A percentile compares a stretch with the other conserved stretches of the same genome.
Evolutionary conservation across 2,888 invertebrate genomes (phyloP).

Genomic region (Ectemnius cavifrons): DNA sequence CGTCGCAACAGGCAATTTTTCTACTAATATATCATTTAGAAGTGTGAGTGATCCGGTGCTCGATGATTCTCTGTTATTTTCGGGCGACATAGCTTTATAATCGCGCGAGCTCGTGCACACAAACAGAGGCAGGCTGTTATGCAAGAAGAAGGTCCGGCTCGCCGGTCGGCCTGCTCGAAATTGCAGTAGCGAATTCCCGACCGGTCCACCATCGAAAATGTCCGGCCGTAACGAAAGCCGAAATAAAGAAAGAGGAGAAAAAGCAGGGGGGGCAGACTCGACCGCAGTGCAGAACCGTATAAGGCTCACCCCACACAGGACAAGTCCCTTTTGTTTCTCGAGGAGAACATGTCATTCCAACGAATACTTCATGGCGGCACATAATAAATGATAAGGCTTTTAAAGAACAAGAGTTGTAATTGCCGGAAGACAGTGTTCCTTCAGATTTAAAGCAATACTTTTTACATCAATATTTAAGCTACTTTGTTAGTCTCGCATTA

Average conservation of each 20-base stretch:
- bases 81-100: background rate
- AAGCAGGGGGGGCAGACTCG: constrained; percentile 23
- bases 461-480: no score
- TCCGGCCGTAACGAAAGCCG: constrained; percentile 37
- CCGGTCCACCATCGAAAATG: constrained; percentile 43
- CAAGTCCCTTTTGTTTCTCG: background rate
- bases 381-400: no score
- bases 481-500: no score
- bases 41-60: background rate
- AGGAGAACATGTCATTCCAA: no score
- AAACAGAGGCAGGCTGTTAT: background rate
- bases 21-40: no score
- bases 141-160: constrained; percentile 2
- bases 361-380: no score
- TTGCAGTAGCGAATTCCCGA: constrained; percentile 44
- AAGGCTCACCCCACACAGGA: constrained; percentile 13
- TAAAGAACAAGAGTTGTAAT: no score
- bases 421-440: no score
- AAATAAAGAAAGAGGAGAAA: constrained; percentile 36
- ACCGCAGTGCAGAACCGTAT: constrained; percentile 31
- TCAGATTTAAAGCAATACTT: no score
- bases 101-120: background rate
- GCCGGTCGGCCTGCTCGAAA: constrained; percentile 27
- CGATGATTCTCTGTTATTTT: background rate
- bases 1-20: no score